Evolutionary conservation across 2,113 vertebrate genomes (phyloP).

Genomic region (Oenanthe melanoleuca): DNA sequence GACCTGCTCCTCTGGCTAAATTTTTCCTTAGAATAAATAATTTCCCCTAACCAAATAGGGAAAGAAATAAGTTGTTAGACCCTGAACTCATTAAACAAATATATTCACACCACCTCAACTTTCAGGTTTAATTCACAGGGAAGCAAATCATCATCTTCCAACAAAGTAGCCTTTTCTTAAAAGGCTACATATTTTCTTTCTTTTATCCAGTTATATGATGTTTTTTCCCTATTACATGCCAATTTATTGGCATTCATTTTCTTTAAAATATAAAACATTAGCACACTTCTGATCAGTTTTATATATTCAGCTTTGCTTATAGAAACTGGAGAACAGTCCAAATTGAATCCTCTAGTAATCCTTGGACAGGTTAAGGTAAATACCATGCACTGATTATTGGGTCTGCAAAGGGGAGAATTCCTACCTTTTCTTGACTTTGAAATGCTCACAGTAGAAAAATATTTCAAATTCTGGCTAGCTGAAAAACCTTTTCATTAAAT

Average conservation of each 20-base stretch:
- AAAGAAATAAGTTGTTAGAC: background rate
- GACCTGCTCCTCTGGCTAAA: background rate
- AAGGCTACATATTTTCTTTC: background rate
- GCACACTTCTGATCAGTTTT: background rate
- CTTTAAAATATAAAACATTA: background rate
- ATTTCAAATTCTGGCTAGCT: background rate
- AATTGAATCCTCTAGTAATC: background rate
- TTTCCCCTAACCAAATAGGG: background rate
- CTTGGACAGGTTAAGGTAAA: background rate
- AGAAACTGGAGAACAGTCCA: background rate
- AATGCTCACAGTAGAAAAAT: background rate
- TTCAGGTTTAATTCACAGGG: background rate
- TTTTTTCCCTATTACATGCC: background rate
- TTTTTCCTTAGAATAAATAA: background rate
- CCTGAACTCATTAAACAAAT: background rate
- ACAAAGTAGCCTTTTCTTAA: background rate
- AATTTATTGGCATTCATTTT: background rate
- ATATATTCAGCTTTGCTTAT: background rate
- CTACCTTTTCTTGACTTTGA: background rate
- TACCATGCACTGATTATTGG: background rate
- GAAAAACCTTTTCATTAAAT: background rate
- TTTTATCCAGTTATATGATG: background rate
- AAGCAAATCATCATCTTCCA: background rate
- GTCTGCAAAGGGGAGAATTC: background rate
- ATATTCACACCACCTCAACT: background rate